phyloP scores from a whole-genome alignment of 2,888 invertebrate genomes.

The Drosophila robusta region DNA sequence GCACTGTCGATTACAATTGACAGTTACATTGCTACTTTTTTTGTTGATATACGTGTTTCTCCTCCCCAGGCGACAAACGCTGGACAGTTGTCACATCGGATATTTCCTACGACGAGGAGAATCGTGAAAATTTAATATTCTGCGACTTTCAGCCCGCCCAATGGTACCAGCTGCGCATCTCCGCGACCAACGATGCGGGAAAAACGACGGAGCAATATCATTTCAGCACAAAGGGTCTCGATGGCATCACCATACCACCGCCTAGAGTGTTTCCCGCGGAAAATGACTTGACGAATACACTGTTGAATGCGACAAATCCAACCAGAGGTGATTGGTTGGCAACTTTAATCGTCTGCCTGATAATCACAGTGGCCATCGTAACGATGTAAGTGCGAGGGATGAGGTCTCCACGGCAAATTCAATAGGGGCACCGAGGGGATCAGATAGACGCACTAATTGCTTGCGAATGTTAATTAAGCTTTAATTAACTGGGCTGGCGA shows the following conservation, averaged over 20 bases:
- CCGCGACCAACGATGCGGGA: slow-evolving; percentile 88
- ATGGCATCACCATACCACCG: slow-evolving; percentile 85
- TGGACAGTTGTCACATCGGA: slow-evolving; percentile 85
- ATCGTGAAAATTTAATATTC: slow-evolving; percentile 85
- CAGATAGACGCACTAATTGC: slow-evolving; percentile 41
- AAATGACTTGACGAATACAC: slow-evolving; percentile 84
- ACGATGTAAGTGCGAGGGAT: slow-evolving; percentile 81
- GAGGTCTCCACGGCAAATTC: slow-evolving; percentile 26
- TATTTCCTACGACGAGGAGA: slow-evolving; percentile 85
- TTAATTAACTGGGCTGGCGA: slow-evolving; percentile 53
- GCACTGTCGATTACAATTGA: too few relatives aligned
- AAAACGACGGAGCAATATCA: slow-evolving; percentile 88
- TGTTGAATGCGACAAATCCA: slow-evolving; percentile 83
- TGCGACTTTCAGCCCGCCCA: slow-evolving; percentile 87
- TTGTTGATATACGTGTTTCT: slow-evolving; percentile 1
- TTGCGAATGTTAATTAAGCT: slow-evolving; percentile 65
- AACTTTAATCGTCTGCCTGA: slow-evolving; percentile 83
- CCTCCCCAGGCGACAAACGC: slow-evolving; percentile 82
- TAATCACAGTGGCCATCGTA: slow-evolving; percentile 83
- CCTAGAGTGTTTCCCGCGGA: slow-evolving; percentile 83
- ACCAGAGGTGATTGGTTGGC: slow-evolving; percentile 84
- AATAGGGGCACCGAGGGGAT: slow-evolving; percentile 30
- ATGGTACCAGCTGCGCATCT: slow-evolving; percentile 87
- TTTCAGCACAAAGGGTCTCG: slow-evolving; percentile 87
- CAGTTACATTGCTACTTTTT: neutral